These are phyloP conservation scores for Pyrgilauda ruficollis DNA, from an alignment of 2,113 vertebrate genomes.

Conservation along the genomic window DNA sequence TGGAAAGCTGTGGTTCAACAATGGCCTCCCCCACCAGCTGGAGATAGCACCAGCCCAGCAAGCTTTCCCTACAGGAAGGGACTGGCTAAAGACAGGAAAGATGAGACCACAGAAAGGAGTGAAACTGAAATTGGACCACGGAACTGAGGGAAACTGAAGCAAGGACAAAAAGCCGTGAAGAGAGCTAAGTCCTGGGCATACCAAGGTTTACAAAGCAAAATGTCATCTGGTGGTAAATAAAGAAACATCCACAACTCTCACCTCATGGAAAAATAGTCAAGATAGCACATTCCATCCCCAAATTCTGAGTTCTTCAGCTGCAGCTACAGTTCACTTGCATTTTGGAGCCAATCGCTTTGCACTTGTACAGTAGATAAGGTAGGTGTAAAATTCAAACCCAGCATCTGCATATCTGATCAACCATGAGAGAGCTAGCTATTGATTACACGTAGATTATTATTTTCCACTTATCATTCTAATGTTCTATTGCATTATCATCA, in stretches of 20 bases:
- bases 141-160: neutral
- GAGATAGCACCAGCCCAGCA: neutral
- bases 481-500: neutral
- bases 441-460: neutral
- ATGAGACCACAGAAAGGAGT: neutral
- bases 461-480: neutral
- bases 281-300: neutral
- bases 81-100: neutral
- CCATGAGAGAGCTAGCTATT: neutral
- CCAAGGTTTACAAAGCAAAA: neutral
- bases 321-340: neutral
- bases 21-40: neutral
- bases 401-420: neutral
- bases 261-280: neutral
- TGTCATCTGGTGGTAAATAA: neutral
- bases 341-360: neutral
- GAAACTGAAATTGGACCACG: accelerated
- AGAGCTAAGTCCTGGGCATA: neutral
- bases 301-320: neutral
- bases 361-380: neutral
- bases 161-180: neutral
- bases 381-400: neutral
- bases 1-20: neutral
- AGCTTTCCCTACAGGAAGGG: neutral
- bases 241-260: neutral